phyloP scores from a whole-genome alignment of 2,888 invertebrate species.

The Urechis unicinctus region DNA sequence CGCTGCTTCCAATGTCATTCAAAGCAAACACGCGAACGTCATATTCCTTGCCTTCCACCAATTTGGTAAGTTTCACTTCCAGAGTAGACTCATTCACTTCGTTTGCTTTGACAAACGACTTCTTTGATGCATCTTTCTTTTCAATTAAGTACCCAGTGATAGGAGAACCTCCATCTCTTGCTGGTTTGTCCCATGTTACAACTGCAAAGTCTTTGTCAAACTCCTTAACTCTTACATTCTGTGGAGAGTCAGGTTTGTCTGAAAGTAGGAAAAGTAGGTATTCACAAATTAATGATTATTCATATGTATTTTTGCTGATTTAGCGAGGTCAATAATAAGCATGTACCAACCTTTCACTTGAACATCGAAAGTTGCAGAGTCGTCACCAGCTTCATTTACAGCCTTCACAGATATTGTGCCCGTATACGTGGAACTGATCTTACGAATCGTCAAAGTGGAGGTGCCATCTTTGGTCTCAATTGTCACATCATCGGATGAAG shows the following conservation, averaged over 20 bases:
- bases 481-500: not conserved
- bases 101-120: constrained; percentile 28
- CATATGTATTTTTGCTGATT: not conserved
- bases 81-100: not conserved
- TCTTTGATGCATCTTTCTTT: constrained; percentile 19
- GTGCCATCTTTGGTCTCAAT: constrained; percentile 18
- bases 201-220: constrained; percentile 31
- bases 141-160: constrained; percentile 46
- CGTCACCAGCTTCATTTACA: constrained; percentile 72
- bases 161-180: constrained; percentile 44
- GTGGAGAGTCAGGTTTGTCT: constrained; percentile 33
- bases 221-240: constrained; percentile 29
- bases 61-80: constrained; percentile 24
- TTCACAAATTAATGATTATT: not conserved
- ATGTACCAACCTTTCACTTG: constrained; percentile 55
- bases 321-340: too few species aligned
- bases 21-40: constrained; percentile 45
- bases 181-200: constrained; percentile 51
- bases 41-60: constrained; percentile 37
- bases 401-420: constrained; percentile 80
- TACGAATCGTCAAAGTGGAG: constrained; percentile 29
- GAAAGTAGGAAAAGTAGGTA: not conserved
- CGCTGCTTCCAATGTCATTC: constrained; percentile 33
- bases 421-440: constrained; percentile 69
- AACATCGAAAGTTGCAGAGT: constrained; percentile 60